Evolutionary conservation across 2,113 vertebrate species (phyloP), one percentile per base, ranked within the genome.

Genomic region (Lanius collurio): DNA sequence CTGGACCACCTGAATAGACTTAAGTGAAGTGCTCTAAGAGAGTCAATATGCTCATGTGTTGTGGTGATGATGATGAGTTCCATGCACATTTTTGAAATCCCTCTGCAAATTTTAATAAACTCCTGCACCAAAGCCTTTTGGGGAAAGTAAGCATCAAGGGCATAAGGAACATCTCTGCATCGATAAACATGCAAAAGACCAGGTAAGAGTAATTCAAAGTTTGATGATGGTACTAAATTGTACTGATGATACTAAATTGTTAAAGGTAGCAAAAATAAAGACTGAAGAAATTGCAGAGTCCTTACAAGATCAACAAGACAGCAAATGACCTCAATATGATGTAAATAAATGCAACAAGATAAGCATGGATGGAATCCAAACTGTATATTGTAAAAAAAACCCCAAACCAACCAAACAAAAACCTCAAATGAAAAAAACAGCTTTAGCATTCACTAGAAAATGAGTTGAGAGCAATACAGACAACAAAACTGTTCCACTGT

Each of bases 321-420:
- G 56, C 37, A 88, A 57, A 75, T 15, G 1, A 65, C 0, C 0
- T 47, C 47, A 47, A 52, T 22, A 52, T 9, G 10, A 37, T 0
- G 0, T 3, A 65, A 14, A 50, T 19, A 90, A 92, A 90, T 11
- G 39, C 31, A 71, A 42, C 10, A 53, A 56, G 20, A 56, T 13
- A 18, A 60, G 11, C 6, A 20, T 4, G 28, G 9, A 14, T 39
- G 23, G 30, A 82, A 63, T 20, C 11, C 1, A 70, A 33, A 57
- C 1, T 31, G 30, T 35, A 35, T 39, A 41, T 2, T 75, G 6
- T 35, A 5, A 59, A 69, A 26, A 55, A 46, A 9, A 7, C 3
- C 42, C 18, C 11, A 31, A 35, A 16, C 1, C 6, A 28, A 35
- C 23, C 27, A 33, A 3, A 4, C 3, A 7, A 59, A 59, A 19